Base-by-base conservation (phyloP, 2,888 invertebrate genomes). In the Papilio demoleus region DNA sequence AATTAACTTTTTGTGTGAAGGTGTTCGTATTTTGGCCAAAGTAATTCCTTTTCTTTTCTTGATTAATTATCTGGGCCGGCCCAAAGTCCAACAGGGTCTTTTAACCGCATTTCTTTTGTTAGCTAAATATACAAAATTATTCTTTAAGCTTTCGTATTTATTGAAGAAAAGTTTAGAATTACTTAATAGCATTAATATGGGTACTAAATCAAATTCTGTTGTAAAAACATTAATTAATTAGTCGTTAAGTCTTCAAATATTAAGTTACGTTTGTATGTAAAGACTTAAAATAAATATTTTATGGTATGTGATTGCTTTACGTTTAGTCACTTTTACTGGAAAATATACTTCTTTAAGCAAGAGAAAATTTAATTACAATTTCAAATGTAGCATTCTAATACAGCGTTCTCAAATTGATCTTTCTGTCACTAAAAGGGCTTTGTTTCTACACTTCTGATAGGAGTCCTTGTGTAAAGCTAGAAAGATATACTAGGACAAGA, bases 41-140 rank as follows among this genome's bases (percentile, higher is more conserved):
- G 58, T 38, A 65, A 65, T 60, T 38, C 65, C 68, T 68, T 68
- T 68, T 68, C 64, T 69, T 69, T 69, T 42, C 65, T 69, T 69
- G 65, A 69, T 69, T 69, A 69, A 69, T 69, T 69, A 61, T 59
- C 60, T 65, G 53, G 38, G 42, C 22, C 42, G 53, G 60, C 40
- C 40, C 60, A 53, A 65, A 65, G 47, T 59, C 60, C 68, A 69
- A 53, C 47, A 53, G 53, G 36, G 64, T 47, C 19, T 64, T 67
- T 68, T 59, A 68, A 68, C 68, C 63, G 59, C 59, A 50, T 68
- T 64, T 64, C 59, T 63, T 64, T 68, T 64, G 68, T 68, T 68
- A 59, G 22, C 36, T 67, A 72, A 64, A 59, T 68, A 47, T 59
- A 71, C 70, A 70, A 68, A 70, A 71, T 70, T 45, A 68, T 53